Percentiles rank a stretch among this genome's conserved stretches.
Conservation (phyloP, 2,888 invertebrate species). For the Cremastobaeus sp. region DNA sequence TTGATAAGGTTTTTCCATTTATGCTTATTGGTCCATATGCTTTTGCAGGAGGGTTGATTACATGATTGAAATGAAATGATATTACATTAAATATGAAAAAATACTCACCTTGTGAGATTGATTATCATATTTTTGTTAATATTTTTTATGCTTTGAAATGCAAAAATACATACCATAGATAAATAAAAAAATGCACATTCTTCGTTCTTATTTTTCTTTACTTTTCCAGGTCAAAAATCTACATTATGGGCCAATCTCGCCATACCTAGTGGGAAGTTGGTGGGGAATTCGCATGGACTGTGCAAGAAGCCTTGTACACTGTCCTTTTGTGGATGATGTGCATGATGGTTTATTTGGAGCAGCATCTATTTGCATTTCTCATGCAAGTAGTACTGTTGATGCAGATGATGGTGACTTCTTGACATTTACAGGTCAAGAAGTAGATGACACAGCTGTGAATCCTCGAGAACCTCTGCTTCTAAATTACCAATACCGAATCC, state of each 20-base stretch:
- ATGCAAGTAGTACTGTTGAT: slow-evolving; percentile 66
- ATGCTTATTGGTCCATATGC: too few species aligned
- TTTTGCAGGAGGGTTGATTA: too few species aligned
- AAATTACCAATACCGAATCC: slow-evolving; percentile 71
- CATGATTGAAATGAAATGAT: too few species aligned
- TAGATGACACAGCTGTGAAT: slow-evolving; percentile 40
- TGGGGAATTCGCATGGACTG: slow-evolving; percentile 77
- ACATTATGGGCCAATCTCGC: slow-evolving; percentile 69
- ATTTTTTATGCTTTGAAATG: background rate
- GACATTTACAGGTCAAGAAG: slow-evolving; percentile 70
- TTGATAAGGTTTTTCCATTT: too few species aligned
- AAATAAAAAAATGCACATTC: background rate
- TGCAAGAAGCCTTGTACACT: slow-evolving; percentile 72
- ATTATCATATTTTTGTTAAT: too few species aligned
- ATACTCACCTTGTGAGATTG: too few species aligned
- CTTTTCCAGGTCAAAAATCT: slow-evolving; percentile 60
- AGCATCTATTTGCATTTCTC: slow-evolving; percentile 72
- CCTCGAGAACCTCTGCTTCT: slow-evolving; percentile 66
- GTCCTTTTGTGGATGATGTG: slow-evolving; percentile 69
- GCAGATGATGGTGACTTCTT: slow-evolving; percentile 72
- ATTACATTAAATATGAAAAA: too few species aligned
- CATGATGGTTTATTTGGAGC: slow-evolving; percentile 72
- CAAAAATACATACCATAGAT: too few species aligned
- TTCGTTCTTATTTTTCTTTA: background rate
- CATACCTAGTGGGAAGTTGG: slow-evolving; percentile 73